A percentile compares a stretch with the other conserved stretches of the same genome.
These are phyloP conservation scores for Philaethria dido DNA, from an alignment of 2,888 invertebrate species.

Conservation along the genomic window DNA sequence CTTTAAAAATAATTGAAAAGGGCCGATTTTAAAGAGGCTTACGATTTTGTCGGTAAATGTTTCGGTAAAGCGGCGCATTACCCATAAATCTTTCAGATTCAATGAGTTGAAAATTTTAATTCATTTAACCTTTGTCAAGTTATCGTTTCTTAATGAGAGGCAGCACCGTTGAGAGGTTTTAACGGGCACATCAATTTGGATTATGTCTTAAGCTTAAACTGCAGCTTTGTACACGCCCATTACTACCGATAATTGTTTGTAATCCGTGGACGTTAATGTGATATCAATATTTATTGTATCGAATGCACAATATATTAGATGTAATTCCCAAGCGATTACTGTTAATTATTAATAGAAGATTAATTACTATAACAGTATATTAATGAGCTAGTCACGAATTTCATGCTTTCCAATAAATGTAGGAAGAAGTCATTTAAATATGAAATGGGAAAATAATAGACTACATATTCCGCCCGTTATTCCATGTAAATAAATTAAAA, in stretches of 20 bases:
- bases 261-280: slow-evolving; percentile 63
- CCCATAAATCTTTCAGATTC: slow-evolving; percentile 60
- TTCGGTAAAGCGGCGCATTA: slow-evolving; percentile 21
- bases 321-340: slow-evolving; percentile 51
- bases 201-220: slow-evolving; percentile 48
- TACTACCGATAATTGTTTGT: slow-evolving; percentile 67
- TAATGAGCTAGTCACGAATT: slow-evolving; percentile 4
- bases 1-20: background rate
- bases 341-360: slow-evolving; percentile 19
- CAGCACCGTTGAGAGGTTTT: slow-evolving; percentile 64
- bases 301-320: slow-evolving; percentile 55
- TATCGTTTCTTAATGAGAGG: slow-evolving; percentile 62
- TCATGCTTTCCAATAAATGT: background rate
- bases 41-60: slow-evolving; percentile 1
- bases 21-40: background rate
- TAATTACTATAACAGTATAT: background rate
- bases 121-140: slow-evolving; percentile 55
- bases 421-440: slow-evolving; percentile 7
- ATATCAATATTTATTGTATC: slow-evolving; percentile 59
- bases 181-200: slow-evolving; percentile 72
- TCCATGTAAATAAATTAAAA: slow-evolving; percentile 27
- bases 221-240: slow-evolving; percentile 50
- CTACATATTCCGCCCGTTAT: slow-evolving; percentile 17
- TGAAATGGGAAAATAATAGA: slow-evolving; percentile 14
- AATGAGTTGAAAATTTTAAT: slow-evolving; percentile 60